phyloP scores from a whole-genome alignment of 1,140 invertebrate genomes.

The Chrysoperla carnea region DNA sequence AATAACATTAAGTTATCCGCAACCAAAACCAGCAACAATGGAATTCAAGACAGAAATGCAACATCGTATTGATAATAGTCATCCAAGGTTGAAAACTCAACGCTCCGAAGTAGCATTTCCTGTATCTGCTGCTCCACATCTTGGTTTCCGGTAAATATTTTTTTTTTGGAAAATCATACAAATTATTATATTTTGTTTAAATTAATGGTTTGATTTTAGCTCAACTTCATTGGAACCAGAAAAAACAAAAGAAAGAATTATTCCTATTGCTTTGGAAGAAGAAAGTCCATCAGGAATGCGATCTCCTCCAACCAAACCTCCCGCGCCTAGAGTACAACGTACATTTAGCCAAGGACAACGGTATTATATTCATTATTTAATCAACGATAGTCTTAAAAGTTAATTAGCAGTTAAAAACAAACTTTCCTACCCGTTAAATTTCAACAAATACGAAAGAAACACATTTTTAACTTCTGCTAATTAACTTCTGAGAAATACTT shows the following conservation, averaged over 20 bases:
- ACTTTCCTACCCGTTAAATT: too few relatives aligned
- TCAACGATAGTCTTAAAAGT: too few relatives aligned
- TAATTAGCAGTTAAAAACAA: too few relatives aligned
- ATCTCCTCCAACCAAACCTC: conserved; percentile 26
- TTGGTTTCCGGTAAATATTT: background rate
- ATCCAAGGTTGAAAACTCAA: conserved; percentile 27
- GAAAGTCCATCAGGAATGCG: conserved; percentile 10
- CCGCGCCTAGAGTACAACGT: conserved; percentile 20
- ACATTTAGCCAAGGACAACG: conserved; percentile 15
- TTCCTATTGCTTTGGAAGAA: conserved; percentile 30
- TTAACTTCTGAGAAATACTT: too few relatives aligned
- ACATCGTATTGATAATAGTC: conserved; percentile 29
- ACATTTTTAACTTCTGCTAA: too few relatives aligned
- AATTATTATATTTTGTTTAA: background rate
- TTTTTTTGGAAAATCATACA: background rate
- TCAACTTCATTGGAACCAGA: conserved; percentile 27
- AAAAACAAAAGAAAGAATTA: conserved; percentile 31
- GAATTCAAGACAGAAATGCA: conserved; percentile 38
- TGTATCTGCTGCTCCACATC: conserved; percentile 21
- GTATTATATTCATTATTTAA: conserved; percentile 5
- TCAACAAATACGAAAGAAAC: too few relatives aligned
- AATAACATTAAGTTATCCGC: conserved; percentile 34
- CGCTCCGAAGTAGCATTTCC: conserved; percentile 39
- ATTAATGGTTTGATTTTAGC: conserved; percentile 4
- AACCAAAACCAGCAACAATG: conserved; percentile 24